Conservation (phyloP, 2,888 invertebrate genomes). For the Odontocerum albicorne region DNA sequence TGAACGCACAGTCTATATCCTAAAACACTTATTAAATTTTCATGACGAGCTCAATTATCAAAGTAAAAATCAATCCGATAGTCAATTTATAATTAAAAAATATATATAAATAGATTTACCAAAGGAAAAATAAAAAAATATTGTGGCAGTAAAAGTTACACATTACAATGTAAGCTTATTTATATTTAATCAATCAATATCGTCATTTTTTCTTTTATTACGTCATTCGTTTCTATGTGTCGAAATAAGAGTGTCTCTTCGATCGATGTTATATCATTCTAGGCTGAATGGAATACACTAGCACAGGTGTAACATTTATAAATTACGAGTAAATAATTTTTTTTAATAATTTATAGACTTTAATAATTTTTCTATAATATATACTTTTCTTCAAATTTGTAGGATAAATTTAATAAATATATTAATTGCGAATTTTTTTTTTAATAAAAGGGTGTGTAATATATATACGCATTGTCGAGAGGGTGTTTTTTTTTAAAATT, state of each 20-base stretch:
- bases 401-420: conserved; percentile 27
- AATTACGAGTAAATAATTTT: conserved; percentile 24
- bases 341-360: conserved; percentile 26
- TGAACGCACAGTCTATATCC: background rate
- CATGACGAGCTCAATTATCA: conserved; percentile 24
- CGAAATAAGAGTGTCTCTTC: conserved; percentile 19
- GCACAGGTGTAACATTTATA: conserved; percentile 23
- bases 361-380: conserved; percentile 19
- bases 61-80: conserved; percentile 29
- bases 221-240: conserved; percentile 3
- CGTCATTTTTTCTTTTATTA: conserved; percentile 20
- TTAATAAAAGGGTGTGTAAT: conserved; percentile 13
- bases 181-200: conserved; percentile 23
- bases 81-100: conserved; percentile 9
- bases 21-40: conserved; percentile 12
- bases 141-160: conserved; percentile 31
- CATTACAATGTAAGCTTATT: conserved; percentile 22
- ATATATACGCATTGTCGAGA: conserved; percentile 14
- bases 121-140: conserved; percentile 17
- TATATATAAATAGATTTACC: conserved; percentile 20
- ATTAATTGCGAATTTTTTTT: conserved; percentile 25
- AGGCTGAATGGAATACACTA: too few species aligned
- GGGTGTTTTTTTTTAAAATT: conserved; percentile 4
- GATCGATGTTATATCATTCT: too few species aligned
- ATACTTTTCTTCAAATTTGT: conserved; percentile 26